Evolutionary conservation across 2,888 invertebrate species (phyloP).

Genomic region (Abrostola triplasia): DNA sequence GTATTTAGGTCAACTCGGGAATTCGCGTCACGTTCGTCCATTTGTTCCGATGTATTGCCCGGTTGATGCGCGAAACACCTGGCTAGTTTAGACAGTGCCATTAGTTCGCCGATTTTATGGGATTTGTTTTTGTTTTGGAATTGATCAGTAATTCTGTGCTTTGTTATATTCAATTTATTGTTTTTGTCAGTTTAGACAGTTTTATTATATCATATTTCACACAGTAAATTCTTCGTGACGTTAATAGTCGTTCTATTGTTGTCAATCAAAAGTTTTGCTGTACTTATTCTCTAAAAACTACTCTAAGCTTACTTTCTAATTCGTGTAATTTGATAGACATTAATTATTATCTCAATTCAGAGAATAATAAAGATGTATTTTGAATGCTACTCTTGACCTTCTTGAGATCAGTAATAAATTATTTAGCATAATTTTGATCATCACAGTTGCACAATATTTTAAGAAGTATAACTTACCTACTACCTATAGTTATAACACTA

Average conservation of each 20-base stretch:
- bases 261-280: background rate
- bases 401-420: no score
- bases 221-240: background rate
- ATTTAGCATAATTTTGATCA: no score
- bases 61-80: slow-evolving; percentile 77
- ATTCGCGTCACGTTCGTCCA: slow-evolving; percentile 80
- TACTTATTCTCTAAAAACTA: no score
- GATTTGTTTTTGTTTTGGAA: slow-evolving; percentile 62
- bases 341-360: no score
- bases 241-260: background rate
- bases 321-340: no score
- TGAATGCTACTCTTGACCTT: no score
- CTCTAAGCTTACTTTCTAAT: no score
- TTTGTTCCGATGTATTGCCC: slow-evolving; percentile 83
- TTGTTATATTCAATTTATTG: slow-evolving; percentile 26
- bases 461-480: slow-evolving; percentile 7
- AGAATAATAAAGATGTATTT: no score
- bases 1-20: slow-evolving; percentile 70
- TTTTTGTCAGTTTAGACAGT: slow-evolving; percentile 27
- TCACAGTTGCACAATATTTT: no score
- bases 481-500: background rate
- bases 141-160: slow-evolving; percentile 49
- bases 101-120: slow-evolving; percentile 52
- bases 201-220: slow-evolving; percentile 34
- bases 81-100: slow-evolving; percentile 65